Percentiles rank a stretch among this genome's conserved stretches.
Evolutionary conservation across 2,797 vertebrate genomes (phyloP).

Genomic region (Peromyscus attwateri): DNA sequence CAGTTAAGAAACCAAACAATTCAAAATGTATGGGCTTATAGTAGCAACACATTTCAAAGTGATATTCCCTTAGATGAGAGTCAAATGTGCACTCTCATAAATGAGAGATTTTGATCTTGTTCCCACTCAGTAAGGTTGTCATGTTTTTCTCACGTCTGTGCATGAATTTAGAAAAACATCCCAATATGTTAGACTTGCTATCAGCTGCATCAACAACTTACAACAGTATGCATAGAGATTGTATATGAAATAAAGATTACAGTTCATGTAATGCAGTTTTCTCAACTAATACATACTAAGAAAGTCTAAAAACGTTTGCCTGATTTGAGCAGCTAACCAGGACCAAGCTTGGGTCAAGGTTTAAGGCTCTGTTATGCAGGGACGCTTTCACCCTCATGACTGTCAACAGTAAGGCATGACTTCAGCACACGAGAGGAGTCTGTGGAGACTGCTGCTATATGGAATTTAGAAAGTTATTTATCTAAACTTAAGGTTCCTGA

Average conservation of each 20-base stretch:
- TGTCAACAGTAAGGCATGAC: neutral
- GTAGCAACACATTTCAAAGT: constrained; percentile 70
- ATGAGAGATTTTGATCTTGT: neutral
- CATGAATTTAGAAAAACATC: neutral
- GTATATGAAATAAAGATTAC: neutral
- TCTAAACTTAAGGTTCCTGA: constrained; percentile 29
- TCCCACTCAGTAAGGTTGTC: neutral
- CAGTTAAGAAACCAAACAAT: constrained; percentile 72
- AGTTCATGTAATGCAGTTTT: neutral
- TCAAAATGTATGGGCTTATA: constrained; percentile 73
- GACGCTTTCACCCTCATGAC: neutral
- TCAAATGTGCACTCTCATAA: neutral
- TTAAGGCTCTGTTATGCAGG: neutral
- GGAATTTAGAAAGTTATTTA: neutral
- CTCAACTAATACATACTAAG: neutral
- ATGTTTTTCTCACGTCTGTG: constrained; percentile 41
- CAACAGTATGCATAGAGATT: neutral
- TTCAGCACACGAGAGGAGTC: neutral
- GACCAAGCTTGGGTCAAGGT: neutral
- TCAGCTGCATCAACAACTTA: neutral
- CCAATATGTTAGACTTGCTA: neutral
- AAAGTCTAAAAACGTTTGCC: neutral
- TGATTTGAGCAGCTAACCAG: neutral
- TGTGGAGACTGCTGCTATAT: neutral
- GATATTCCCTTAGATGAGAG: constrained; percentile 15